A percentile compares a stretch with the other conserved stretches of the same genome.
Conservation (phyloP, 2,797 vertebrate species). For the Leucoraja ocellata region DNA sequence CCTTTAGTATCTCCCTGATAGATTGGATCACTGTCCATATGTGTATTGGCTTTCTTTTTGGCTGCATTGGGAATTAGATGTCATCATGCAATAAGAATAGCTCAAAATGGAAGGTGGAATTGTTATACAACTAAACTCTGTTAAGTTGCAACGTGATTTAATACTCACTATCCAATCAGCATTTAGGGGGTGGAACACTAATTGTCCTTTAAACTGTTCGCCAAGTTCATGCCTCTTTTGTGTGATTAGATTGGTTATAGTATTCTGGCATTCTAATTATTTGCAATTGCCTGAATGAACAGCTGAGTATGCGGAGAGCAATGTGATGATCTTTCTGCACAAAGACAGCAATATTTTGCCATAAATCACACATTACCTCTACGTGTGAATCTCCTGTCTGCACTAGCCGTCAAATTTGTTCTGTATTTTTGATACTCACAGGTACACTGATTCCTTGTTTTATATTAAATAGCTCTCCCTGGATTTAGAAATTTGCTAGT, state of each 20-base stretch:
- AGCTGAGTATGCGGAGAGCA: conserved; percentile 3
- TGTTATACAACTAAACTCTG: not conserved
- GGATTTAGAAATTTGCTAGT: too few relatives aligned
- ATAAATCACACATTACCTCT: not conserved
- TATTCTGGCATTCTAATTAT: not conserved
- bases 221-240: not conserved
- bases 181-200: not conserved
- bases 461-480: too few relatives aligned
- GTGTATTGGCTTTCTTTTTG: not conserved
- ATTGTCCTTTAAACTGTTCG: too few relatives aligned
- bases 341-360: not conserved
- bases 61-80: not conserved
- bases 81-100: not conserved
- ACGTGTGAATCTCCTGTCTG: not conserved
- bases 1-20: not conserved
- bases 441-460: not conserved
- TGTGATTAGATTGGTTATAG: not conserved
- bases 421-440: not conserved
- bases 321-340: not conserved
- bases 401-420: not conserved
- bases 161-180: not conserved
- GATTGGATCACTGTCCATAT: not conserved
- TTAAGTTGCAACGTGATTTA: not conserved
- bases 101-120: not conserved
- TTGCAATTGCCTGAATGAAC: not conserved